Conservation (phyloP, 2,888 invertebrate genomes). For the Heliconius aoede region DNA sequence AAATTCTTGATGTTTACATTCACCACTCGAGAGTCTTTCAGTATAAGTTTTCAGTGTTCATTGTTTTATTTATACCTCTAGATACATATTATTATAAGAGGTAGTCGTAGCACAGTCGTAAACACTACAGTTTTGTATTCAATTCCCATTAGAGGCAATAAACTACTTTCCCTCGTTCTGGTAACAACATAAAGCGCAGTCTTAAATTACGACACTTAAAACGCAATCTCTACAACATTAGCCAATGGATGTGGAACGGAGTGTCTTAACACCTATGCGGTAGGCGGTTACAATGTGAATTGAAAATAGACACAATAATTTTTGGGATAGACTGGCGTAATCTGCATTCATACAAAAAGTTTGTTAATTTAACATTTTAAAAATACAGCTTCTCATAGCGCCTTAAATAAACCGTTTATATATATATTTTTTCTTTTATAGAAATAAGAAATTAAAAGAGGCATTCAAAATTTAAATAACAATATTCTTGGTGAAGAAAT, state of each 20-base stretch:
- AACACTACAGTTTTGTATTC: background rate
- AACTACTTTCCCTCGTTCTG: background rate
- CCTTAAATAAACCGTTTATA: too few relatives aligned
- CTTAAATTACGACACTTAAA: background rate
- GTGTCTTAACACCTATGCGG: too few relatives aligned
- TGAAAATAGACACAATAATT: too few relatives aligned
- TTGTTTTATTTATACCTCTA: conserved; percentile 1
- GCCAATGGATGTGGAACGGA: background rate
- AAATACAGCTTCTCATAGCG: too few relatives aligned
- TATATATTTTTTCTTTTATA: too few relatives aligned
- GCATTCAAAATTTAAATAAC: too few relatives aligned
- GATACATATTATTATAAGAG: background rate
- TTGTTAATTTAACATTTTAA: too few relatives aligned
- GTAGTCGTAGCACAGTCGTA: background rate
- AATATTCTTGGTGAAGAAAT: too few relatives aligned
- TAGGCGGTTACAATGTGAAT: too few relatives aligned
- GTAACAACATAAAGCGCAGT: background rate
- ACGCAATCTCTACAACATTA: background rate
- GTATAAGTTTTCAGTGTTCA: background rate
- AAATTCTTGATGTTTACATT: background rate
- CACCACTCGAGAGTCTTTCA: background rate
- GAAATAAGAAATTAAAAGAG: too few relatives aligned
- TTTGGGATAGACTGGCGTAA: too few relatives aligned
- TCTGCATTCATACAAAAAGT: too few relatives aligned
- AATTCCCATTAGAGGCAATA: background rate